phyloP scores from a whole-genome alignment of 1,140 invertebrate species.

The Heliconius hermathena region DNA sequence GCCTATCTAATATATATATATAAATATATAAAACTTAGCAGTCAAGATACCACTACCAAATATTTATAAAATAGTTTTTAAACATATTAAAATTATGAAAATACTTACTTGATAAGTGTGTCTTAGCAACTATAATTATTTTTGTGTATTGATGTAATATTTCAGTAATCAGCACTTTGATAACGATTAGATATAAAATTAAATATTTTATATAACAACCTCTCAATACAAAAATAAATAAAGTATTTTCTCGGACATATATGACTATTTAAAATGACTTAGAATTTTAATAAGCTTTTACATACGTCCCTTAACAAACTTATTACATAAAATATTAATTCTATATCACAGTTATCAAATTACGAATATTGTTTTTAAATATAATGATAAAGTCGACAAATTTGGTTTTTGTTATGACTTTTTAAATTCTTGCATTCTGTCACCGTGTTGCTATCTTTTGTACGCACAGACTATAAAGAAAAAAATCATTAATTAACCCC shows the following conservation, averaged over 20 bases:
- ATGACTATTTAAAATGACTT: no score
- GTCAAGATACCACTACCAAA: no score
- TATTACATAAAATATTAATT: not conserved
- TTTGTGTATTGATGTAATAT: not conserved
- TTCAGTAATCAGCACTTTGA: not conserved
- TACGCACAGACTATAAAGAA: not conserved
- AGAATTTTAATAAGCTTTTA: not conserved
- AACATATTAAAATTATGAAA: not conserved
- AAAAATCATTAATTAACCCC: not conserved
- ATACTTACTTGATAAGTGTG: not conserved
- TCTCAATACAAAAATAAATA: not conserved
- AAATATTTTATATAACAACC: slow-evolving; percentile 9
- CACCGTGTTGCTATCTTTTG: not conserved
- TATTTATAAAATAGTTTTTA: no score
- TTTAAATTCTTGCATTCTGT: not conserved
- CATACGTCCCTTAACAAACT: not conserved
- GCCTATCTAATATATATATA: no score
- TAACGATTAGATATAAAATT: slow-evolving; percentile 8
- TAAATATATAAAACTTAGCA: no score
- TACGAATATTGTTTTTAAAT: not conserved
- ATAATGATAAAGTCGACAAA: not conserved
- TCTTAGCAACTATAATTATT: not conserved
- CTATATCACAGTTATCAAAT: not conserved
- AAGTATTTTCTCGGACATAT: not conserved
- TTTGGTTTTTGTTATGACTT: slow-evolving; percentile 2